A percentile compares a stretch with the other conserved stretches of the same genome.
These are phyloP conservation scores for Chloebia gouldiae DNA, from an alignment of 2,113 vertebrate genomes.

Conservation along the genomic window DNA sequence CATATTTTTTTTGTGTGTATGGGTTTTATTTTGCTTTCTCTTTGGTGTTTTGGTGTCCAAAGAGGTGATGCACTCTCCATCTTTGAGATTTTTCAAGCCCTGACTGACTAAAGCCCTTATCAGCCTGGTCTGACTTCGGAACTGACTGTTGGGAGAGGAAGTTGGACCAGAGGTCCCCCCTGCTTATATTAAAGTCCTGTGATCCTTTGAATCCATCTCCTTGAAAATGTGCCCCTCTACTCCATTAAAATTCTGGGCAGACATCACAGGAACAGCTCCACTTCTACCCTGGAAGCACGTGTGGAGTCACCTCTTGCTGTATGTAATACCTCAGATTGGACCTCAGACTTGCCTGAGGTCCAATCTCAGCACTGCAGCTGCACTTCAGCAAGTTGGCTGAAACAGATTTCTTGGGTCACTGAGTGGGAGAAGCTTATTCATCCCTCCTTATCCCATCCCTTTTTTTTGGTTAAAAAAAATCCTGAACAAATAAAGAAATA, in stretches of 20 bases:
- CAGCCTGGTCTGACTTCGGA: background rate
- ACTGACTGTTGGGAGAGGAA: background rate
- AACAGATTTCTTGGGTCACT: background rate
- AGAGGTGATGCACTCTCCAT: background rate
- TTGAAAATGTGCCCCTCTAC: background rate
- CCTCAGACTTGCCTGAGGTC: background rate
- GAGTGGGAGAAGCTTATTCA: background rate
- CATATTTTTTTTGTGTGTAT: background rate
- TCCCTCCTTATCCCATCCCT: background rate
- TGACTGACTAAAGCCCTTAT: background rate
- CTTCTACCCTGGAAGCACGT: fast-evolving
- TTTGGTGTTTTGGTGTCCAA: background rate
- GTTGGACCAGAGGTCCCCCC: background rate
- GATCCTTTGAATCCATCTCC: background rate
- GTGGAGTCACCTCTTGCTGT: background rate
- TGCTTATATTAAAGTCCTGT: background rate
- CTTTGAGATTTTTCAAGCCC: background rate
- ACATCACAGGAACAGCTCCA: background rate
- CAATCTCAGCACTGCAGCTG: background rate
- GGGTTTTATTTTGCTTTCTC: background rate
- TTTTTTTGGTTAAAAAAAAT: background rate
- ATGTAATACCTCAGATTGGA: no score
- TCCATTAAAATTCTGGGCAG: background rate
- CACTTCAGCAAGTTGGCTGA: background rate
- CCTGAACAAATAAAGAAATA: background rate